A percentile compares a stretch with the other conserved stretches of the same genome.
Conservation (phyloP, 2,113 vertebrate species). For the Sarotherodon lohbergeri region DNA sequence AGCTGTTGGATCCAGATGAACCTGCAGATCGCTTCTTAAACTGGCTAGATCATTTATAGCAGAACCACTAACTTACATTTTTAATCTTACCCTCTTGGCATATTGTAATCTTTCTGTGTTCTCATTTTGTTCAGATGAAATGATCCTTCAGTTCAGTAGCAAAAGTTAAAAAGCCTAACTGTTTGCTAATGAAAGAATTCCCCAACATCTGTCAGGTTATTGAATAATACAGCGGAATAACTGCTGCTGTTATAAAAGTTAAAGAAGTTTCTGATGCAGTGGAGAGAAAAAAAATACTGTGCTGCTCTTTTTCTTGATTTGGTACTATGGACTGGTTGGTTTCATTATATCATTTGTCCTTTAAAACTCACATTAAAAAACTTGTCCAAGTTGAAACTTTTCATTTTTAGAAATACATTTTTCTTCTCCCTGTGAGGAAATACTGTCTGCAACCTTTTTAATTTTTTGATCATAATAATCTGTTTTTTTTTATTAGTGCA, state of each 20-base stretch:
- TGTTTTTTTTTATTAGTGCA: accelerated
- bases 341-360: not conserved
- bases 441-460: not conserved
- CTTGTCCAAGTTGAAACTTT: not conserved
- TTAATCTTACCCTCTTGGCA: not conserved
- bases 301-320: not conserved
- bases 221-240: not conserved
- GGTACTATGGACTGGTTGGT: not conserved
- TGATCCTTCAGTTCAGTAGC: not conserved
- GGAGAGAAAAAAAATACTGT: accelerated
- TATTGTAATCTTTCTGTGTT: accelerated
- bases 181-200: not conserved
- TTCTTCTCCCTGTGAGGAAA: not conserved
- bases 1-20: not conserved
- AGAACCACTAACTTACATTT: not conserved
- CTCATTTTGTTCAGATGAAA: not conserved
- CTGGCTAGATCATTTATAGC: not conserved
- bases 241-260: not conserved
- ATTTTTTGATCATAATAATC: not conserved
- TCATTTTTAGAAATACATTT: not conserved
- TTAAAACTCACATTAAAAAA: not conserved
- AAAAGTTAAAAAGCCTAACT: not conserved
- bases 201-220: not conserved
- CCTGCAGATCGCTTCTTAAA: not conserved
- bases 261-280: not conserved